phyloP scores from a whole-genome alignment of 2,888 invertebrate genomes.

The Leucophora obtusa region DNA sequence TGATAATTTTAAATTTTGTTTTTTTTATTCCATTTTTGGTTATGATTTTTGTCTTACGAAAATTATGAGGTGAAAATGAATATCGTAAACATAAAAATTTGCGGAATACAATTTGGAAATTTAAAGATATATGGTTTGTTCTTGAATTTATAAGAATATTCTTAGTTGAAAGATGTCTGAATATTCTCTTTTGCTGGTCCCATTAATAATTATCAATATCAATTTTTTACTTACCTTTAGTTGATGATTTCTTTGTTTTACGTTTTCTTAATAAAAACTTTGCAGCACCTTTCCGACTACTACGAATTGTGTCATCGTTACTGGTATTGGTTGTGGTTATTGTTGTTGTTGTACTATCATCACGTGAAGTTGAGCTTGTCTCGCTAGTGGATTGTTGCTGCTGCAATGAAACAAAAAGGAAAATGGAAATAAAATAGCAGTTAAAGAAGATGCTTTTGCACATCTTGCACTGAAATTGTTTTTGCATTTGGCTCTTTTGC shows the following conservation, averaged over 20 bases:
- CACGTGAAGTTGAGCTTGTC: constrained; percentile 73
- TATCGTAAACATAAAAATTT: no score
- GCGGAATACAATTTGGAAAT: no score
- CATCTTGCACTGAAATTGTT: neutral
- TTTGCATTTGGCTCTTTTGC: neutral
- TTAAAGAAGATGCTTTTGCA: constrained; percentile 10
- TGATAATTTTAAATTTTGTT: no score
- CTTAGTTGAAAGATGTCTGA: no score
- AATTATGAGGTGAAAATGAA: no score
- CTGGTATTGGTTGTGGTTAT: constrained; percentile 58
- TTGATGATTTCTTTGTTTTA: constrained; percentile 71
- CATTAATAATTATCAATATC: neutral
- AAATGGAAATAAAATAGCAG: constrained; percentile 23
- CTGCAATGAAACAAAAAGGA: constrained; percentile 63
- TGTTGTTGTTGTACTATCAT: constrained; percentile 68
- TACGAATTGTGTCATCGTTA: constrained; percentile 57
- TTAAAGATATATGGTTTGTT: no score
- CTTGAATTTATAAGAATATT: no score
- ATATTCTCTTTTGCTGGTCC: neutral
- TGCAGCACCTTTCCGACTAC: constrained; percentile 69
- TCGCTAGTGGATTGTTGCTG: constrained; percentile 73
- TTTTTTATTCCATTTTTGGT: no score
- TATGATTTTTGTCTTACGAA: no score
- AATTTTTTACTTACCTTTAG: constrained; percentile 59
- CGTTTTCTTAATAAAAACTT: constrained; percentile 75